These are phyloP conservation scores for Cryptus viduatorius DNA, from an alignment of 2,888 invertebrate genomes.

Conservation along the genomic window DNA sequence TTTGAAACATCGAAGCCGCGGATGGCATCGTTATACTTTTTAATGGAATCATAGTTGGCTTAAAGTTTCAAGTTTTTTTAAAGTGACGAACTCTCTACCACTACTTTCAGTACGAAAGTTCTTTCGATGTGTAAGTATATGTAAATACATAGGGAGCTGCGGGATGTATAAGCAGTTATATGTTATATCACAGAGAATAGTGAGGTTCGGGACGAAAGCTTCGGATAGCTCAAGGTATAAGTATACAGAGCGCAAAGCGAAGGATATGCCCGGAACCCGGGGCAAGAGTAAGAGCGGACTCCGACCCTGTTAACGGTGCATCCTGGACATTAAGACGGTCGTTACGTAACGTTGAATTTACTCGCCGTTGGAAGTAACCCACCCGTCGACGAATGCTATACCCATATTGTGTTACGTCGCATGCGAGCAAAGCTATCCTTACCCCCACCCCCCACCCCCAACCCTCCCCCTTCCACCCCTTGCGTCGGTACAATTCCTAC, in stretches of 20 bases:
- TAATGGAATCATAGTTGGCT: not conserved
- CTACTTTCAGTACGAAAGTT: not conserved
- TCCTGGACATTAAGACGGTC: slow-evolving; percentile 56
- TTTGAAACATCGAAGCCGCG: not conserved
- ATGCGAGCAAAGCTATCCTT: slow-evolving; percentile 10
- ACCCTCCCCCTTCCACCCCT: too few species aligned
- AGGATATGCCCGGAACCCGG: not conserved
- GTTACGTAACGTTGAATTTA: slow-evolving; percentile 57
- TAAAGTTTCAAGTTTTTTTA: slow-evolving; percentile 2
- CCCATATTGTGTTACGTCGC: slow-evolving; percentile 38
- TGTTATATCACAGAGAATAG: not conserved
- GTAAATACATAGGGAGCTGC: not conserved
- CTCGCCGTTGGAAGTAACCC: slow-evolving; percentile 33
- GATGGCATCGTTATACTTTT: not conserved
- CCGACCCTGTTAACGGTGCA: slow-evolving; percentile 47
- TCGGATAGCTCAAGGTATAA: slow-evolving; percentile 33
- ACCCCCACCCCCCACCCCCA: too few species aligned
- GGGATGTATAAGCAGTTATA: not conserved
- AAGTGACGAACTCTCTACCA: not conserved
- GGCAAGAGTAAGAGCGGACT: slow-evolving; percentile 21
- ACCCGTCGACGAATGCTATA: slow-evolving; percentile 19
- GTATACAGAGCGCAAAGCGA: slow-evolving; percentile 2
- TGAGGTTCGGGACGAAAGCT: slow-evolving; percentile 10
- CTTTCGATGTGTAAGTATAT: not conserved
- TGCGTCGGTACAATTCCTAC: not conserved